These are phyloP conservation scores for Oenanthe melanoleuca DNA, from an alignment of 2,113 vertebrate species.

Conservation along the genomic window DNA sequence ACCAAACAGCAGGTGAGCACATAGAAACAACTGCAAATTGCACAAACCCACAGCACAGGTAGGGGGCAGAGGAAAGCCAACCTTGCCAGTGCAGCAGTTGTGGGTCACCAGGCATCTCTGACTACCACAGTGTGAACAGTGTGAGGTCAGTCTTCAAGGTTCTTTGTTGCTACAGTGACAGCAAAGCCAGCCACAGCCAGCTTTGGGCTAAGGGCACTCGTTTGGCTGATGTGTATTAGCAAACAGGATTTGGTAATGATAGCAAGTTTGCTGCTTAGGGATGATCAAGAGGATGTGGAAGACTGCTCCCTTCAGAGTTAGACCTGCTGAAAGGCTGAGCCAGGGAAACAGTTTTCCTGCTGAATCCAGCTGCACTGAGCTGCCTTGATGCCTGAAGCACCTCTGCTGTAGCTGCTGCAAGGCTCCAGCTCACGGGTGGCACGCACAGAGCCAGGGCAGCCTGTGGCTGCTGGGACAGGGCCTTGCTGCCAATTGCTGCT, in stretches of 20 bases:
- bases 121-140: slow-evolving; percentile 23
- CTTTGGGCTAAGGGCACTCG: slow-evolving; percentile 50
- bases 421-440: not conserved
- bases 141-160: slow-evolving; percentile 52
- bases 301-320: not conserved
- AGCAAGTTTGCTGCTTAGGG: slow-evolving; percentile 1
- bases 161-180: slow-evolving; percentile 37
- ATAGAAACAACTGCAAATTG: not conserved
- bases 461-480: not conserved
- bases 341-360: not conserved
- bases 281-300: slow-evolving; percentile 3
- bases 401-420: not conserved
- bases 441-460: not conserved
- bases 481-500: not conserved
- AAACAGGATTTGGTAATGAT: slow-evolving; percentile 43
- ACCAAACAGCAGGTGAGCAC: slow-evolving; percentile 2
- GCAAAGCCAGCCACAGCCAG: slow-evolving; percentile 3
- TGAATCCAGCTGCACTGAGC: not conserved
- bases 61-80: not conserved
- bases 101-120: not conserved
- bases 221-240: slow-evolving; percentile 40
- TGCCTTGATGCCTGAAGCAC: not conserved
- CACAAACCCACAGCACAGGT: not conserved
- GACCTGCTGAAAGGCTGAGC: not conserved
- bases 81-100: not conserved